These are phyloP conservation scores for Phycodurus eques DNA, from an alignment of 2,113 vertebrate genomes.

Conservation along the genomic window DNA sequence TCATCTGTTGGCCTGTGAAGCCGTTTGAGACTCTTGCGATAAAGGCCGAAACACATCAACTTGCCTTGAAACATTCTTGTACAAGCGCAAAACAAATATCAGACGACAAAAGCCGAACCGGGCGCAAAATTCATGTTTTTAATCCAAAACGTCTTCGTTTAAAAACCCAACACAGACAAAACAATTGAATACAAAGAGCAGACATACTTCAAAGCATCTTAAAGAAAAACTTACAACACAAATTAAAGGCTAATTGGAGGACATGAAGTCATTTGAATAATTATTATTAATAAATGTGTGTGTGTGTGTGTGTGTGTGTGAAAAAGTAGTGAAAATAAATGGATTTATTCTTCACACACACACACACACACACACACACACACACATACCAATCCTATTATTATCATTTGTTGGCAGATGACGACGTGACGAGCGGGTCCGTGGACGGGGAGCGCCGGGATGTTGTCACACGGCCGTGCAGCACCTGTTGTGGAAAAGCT, in stretches of 20 bases:
- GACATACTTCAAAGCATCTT: neutral
- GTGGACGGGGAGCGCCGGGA: neutral
- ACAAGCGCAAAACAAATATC: neutral
- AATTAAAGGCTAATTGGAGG: neutral
- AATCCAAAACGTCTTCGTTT: neutral
- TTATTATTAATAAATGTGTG: neutral
- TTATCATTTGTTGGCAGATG: neutral
- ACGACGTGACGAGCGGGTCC: neutral
- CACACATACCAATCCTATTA: neutral
- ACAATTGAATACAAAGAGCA: neutral
- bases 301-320: neutral
- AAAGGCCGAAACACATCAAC: too few species aligned
- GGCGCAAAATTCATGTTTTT: neutral
- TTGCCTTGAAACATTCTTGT: too few species aligned
- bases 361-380: neutral
- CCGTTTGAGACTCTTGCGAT: too few species aligned
- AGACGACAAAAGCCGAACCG: neutral
- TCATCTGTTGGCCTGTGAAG: too few species aligned
- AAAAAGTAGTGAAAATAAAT: neutral
- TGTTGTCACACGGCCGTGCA: conserved; percentile 71
- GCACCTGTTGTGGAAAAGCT: conserved; percentile 87
- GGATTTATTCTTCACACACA: neutral
- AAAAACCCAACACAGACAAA: neutral
- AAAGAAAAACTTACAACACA: neutral
- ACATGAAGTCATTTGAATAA: neutral